Percentiles rank a stretch among this genome's conserved stretches.
Conservation (phyloP, 2,797 vertebrate genomes). For the Melanotaenia boesemani region DNA sequence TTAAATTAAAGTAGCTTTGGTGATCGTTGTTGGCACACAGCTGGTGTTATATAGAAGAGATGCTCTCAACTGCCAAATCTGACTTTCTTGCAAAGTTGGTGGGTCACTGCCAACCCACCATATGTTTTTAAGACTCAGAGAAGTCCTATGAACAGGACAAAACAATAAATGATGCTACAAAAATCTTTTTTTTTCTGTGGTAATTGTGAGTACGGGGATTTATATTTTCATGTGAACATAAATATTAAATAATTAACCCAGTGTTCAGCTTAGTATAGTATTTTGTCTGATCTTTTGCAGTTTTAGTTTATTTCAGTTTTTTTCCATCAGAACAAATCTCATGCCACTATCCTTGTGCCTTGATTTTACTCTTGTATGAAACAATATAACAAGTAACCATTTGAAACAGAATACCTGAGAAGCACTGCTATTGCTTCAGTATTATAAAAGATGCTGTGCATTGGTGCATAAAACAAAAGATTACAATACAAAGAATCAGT, state of each 20-base stretch:
- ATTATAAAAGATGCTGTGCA: not conserved
- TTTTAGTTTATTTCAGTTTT: not conserved
- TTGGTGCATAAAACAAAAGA: not conserved
- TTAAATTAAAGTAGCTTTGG: slow-evolving; percentile 44
- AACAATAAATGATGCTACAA: slow-evolving; percentile 64
- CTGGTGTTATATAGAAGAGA: slow-evolving; percentile 47
- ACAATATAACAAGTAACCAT: not conserved
- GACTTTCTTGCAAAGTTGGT: slow-evolving; percentile 43
- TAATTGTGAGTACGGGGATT: not conserved
- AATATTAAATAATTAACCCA: not conserved
- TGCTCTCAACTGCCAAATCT: slow-evolving; percentile 45
- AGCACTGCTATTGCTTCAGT: not conserved
- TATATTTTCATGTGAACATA: not conserved
- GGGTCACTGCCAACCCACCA: slow-evolving; percentile 36
- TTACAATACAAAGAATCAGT: not conserved
- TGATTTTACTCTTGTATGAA: not conserved
- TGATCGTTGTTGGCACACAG: not conserved
- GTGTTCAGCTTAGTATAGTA: not conserved
- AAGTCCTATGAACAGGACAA: slow-evolving; percentile 42
- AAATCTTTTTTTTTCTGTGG: slow-evolving; percentile 1
- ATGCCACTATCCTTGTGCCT: not conserved
- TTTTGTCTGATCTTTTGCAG: not conserved
- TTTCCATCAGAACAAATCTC: not conserved
- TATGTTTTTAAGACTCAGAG: slow-evolving; percentile 45
- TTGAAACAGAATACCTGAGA: not conserved